Percentiles rank a stretch among this genome's conserved stretches.
phyloP scores from a whole-genome alignment of 1,140 invertebrate genomes.

The Zaprionus taronus region DNA sequence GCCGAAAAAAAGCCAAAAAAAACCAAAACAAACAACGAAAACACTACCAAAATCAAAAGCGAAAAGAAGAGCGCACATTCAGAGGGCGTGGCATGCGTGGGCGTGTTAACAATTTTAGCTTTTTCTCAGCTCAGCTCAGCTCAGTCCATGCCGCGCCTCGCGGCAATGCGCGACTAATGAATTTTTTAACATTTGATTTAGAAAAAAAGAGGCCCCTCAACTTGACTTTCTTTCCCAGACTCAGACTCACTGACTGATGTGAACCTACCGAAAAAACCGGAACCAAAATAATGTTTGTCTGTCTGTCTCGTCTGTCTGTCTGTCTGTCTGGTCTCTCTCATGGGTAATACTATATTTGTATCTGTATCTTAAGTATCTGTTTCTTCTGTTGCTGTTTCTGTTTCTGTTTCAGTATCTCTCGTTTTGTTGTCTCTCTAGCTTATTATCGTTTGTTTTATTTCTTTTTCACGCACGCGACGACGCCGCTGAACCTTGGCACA shows the following conservation, averaged over 20 bases:
- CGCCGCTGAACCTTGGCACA: conserved; percentile 50
- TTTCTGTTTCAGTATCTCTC: conserved; percentile 42
- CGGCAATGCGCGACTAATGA: conserved; percentile 58
- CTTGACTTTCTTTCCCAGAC: conserved; percentile 69
- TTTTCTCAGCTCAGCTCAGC: conserved; percentile 41
- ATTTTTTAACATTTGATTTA: conserved; percentile 73
- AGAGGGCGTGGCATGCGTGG: conserved; percentile 47
- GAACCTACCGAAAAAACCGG: conserved; percentile 56
- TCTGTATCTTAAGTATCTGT: conserved; percentile 20
- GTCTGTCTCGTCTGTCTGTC: background rate
- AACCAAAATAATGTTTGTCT: conserved; percentile 61
- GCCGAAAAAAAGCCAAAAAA: conserved; percentile 28
- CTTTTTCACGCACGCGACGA: conserved; percentile 61
- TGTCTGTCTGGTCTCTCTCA: background rate
- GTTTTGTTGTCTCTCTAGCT: conserved; percentile 61
- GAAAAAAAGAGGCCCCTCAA: conserved; percentile 46
- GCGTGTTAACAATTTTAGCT: conserved; percentile 62
- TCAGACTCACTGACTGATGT: conserved; percentile 19
- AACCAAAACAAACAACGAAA: conserved; percentile 7
- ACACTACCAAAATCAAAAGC: conserved; percentile 22
- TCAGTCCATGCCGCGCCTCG: conserved; percentile 7
- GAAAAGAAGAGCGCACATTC: background rate
- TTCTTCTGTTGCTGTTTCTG: conserved; percentile 35
- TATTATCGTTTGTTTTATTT: conserved; percentile 59
- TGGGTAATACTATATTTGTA: conserved; percentile 37